Percentiles rank a stretch among this genome's conserved stretches.
Evolutionary conservation across 53 echinoderm and acorn worm species (phyloP).

Genomic region (Actinopyga echinites): DNA sequence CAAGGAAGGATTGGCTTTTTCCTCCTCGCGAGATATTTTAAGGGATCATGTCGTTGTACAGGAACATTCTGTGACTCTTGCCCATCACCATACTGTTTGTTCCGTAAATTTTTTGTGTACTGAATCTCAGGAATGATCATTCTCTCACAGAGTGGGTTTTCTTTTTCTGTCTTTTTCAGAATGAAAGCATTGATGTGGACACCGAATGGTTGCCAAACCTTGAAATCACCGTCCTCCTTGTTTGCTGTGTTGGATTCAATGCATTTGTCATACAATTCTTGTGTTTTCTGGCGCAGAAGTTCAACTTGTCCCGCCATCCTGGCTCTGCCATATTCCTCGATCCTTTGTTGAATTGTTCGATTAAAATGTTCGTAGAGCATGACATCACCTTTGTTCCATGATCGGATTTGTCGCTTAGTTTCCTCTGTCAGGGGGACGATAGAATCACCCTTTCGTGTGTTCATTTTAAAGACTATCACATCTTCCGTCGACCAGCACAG

Average conservation of each 20-base stretch:
- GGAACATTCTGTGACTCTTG: not conserved
- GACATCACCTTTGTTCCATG: constrained; percentile 88
- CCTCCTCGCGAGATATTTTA: no score
- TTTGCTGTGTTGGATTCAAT: constrained; percentile 72
- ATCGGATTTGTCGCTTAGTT: constrained; percentile 55
- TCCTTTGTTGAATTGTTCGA: constrained; percentile 75
- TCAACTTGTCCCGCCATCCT: constrained; percentile 78
- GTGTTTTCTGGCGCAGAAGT: constrained; percentile 55
- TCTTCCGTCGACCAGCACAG: constrained; percentile 88
- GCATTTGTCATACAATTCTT: constrained; percentile 64
- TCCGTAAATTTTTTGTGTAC: constrained; percentile 77
- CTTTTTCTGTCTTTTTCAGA: constrained; percentile 62
- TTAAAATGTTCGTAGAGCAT: constrained; percentile 89
- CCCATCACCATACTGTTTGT: constrained; percentile 71
- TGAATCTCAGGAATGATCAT: constrained; percentile 94
- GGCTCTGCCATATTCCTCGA: constrained; percentile 67
- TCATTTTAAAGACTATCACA: constrained; percentile 81
- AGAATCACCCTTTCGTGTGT: constrained; percentile 75
- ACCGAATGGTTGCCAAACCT: constrained; percentile 93
- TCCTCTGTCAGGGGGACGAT: constrained; percentile 54
- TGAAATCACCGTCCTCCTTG: constrained; percentile 78
- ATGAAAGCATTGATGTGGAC: constrained; percentile 95
- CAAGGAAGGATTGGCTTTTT: no score
- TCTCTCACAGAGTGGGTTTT: constrained; percentile 68
- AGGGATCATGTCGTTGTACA: no score